Conservation (phyloP, 2,113 vertebrate genomes). For the Numida meleagris region DNA sequence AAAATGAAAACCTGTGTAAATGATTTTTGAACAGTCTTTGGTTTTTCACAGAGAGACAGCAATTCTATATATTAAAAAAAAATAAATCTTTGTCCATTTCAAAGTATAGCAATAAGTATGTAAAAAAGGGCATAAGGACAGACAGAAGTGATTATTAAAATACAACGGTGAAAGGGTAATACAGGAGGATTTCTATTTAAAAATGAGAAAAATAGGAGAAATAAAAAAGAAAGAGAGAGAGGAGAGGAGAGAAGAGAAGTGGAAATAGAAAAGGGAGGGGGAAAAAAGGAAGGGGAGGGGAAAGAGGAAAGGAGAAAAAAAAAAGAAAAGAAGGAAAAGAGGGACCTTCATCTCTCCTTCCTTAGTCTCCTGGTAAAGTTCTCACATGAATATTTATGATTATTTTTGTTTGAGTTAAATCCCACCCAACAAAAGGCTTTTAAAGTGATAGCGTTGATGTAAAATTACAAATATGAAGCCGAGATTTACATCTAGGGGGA, state of each 20-base stretch:
- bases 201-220: fast-evolving
- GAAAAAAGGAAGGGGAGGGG: no score
- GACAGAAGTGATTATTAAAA: not conserved
- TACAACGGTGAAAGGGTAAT: not conserved
- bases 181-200: not conserved
- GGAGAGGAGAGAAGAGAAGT: no score
- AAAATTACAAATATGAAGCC: not conserved
- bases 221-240: not conserved
- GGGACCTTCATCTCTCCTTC: fast-evolving
- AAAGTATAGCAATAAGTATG: not conserved
- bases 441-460: not conserved
- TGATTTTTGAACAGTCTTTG: not conserved
- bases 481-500: not conserved
- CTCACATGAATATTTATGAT: fast-evolving
- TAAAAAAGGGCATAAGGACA: not conserved
- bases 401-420: not conserved
- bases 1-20: not conserved
- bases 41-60: not conserved
- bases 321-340: fast-evolving
- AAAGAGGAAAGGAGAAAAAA: no score
- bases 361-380: not conserved
- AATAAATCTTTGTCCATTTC: no score
- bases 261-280: no score
- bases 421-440: fast-evolving
- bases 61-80: no score